These are phyloP conservation scores for Epinotia ramella DNA, from an alignment of 2,888 invertebrate species.

Conservation along the genomic window DNA sequence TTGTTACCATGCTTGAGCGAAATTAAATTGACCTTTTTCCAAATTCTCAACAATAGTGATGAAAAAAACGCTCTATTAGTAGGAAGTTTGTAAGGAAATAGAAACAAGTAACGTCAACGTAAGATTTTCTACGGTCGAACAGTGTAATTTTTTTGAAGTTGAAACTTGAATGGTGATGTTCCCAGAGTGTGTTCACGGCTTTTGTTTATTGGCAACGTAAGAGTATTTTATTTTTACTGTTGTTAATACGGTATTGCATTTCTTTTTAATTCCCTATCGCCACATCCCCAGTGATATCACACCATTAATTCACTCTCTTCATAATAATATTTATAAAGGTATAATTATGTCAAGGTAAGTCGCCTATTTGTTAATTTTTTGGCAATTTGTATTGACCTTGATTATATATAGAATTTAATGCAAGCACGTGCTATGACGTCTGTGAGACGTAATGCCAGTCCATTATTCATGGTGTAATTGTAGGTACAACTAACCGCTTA, in stretches of 20 bases:
- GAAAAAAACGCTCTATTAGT: too few relatives aligned
- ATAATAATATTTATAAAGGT: too few relatives aligned
- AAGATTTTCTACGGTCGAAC: too few relatives aligned
- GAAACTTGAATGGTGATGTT: too few relatives aligned
- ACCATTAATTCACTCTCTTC: background rate
- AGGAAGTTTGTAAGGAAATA: too few relatives aligned
- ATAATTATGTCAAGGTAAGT: background rate
- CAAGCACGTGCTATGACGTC: constrained; percentile 14
- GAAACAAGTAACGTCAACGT: too few relatives aligned
- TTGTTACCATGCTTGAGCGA: constrained; percentile 5
- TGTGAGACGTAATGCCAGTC: background rate
- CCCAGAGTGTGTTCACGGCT: too few relatives aligned
- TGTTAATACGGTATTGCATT: background rate
- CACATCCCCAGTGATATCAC: background rate
- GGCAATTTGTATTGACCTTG: constrained; percentile 9
- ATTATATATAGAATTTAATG: background rate
- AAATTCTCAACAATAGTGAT: background rate
- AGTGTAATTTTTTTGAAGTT: too few relatives aligned
- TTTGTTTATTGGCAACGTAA: too few relatives aligned
- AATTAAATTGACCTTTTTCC: background rate
- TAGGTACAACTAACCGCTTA: background rate
- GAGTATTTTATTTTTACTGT: too few relatives aligned
- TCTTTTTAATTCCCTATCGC: background rate
- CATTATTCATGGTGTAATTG: constrained; percentile 21
- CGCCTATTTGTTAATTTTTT: constrained; percentile 1